phyloP scores from a whole-genome alignment of 1,140 invertebrate genomes.

The Ceratosolen solmsi region DNA sequence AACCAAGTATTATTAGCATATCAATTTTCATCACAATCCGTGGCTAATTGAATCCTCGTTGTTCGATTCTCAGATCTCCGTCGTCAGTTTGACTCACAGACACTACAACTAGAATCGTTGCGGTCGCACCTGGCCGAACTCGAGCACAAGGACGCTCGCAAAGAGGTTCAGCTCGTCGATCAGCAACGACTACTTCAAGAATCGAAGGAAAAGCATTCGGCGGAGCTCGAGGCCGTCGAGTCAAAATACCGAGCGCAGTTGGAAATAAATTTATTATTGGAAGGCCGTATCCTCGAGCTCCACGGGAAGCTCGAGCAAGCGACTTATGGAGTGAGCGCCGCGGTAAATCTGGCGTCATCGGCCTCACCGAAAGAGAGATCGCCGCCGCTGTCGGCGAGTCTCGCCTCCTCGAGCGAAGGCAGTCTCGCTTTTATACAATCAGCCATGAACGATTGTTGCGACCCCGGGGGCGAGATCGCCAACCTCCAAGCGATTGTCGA shows the following conservation, averaged over 20 bases:
- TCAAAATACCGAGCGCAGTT: slow-evolving; percentile 82
- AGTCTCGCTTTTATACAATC: slow-evolving; percentile 69
- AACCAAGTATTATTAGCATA: too few relatives aligned
- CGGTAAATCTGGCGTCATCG: slow-evolving; percentile 65
- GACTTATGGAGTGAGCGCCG: slow-evolving; percentile 52
- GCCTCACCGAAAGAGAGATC: slow-evolving; percentile 71
- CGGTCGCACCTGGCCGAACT: slow-evolving; percentile 69
- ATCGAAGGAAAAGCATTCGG: slow-evolving; percentile 73
- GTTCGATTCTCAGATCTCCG: slow-evolving; percentile 65
- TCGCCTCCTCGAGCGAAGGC: slow-evolving; percentile 72
- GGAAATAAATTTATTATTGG: slow-evolving; percentile 79
- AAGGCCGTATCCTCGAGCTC: slow-evolving; percentile 80
- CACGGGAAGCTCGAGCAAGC: slow-evolving; percentile 73
- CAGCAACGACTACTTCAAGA: slow-evolving; percentile 72
- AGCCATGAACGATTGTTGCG: slow-evolving; percentile 68
- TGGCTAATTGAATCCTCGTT: too few relatives aligned
- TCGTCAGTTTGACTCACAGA: slow-evolving; percentile 68
- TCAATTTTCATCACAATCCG: too few relatives aligned
- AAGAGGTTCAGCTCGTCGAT: slow-evolving; percentile 71
- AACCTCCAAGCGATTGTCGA: slow-evolving; percentile 72
- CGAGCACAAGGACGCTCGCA: slow-evolving; percentile 71
- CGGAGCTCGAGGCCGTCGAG: slow-evolving; percentile 77
- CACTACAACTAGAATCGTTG: slow-evolving; percentile 67
- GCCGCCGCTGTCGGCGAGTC: slow-evolving; percentile 67
- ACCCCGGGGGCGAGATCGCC: slow-evolving; percentile 68